Evolutionary conservation across 2,797 vertebrate species (phyloP).

Genomic region (Pseudochromis fuscus): DNA sequence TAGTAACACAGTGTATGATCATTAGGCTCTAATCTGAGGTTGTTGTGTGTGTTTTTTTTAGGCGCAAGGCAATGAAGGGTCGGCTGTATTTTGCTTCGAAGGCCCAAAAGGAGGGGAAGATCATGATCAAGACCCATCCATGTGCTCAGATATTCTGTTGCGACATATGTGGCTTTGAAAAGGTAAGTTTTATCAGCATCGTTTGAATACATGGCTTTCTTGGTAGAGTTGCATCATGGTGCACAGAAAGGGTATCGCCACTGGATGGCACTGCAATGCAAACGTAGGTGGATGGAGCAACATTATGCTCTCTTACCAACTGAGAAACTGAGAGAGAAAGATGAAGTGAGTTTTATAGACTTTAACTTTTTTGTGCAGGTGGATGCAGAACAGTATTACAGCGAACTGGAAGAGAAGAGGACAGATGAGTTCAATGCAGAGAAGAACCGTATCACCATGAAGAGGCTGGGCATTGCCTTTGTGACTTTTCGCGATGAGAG

Average conservation of each 20-base stretch:
- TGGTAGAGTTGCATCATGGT: constrained; percentile 3
- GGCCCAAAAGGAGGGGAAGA: constrained; percentile 92
- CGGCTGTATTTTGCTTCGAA: constrained; percentile 94
- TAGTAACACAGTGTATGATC: neutral
- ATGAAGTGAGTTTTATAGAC: constrained; percentile 18
- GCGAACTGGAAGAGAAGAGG: constrained; percentile 95
- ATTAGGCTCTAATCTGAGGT: constrained; percentile 15
- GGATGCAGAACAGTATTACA: constrained; percentile 97
- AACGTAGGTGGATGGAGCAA: constrained; percentile 38
- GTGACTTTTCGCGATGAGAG: constrained; percentile 95
- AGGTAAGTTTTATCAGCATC: constrained; percentile 79
- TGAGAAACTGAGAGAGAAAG: constrained; percentile 15
- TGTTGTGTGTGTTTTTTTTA: constrained; percentile 67
- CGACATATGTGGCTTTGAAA: constrained; percentile 91
- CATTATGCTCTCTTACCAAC: neutral
- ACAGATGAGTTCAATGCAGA: constrained; percentile 98
- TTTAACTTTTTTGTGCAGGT: constrained; percentile 84
- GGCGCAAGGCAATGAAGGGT: constrained; percentile 97
- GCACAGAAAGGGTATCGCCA: constrained; percentile 70
- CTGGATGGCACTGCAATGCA: constrained; percentile 82
- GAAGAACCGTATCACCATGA: constrained; percentile 91
- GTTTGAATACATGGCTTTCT: neutral
- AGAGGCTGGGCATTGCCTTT: constrained; percentile 93
- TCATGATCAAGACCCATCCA: constrained; percentile 94
- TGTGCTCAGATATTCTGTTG: constrained; percentile 95